A percentile compares a stretch with the other conserved stretches of the same genome.
phyloP scores from a whole-genome alignment of 2,113 vertebrate genomes.

The Addax nasomaculatus region DNA sequence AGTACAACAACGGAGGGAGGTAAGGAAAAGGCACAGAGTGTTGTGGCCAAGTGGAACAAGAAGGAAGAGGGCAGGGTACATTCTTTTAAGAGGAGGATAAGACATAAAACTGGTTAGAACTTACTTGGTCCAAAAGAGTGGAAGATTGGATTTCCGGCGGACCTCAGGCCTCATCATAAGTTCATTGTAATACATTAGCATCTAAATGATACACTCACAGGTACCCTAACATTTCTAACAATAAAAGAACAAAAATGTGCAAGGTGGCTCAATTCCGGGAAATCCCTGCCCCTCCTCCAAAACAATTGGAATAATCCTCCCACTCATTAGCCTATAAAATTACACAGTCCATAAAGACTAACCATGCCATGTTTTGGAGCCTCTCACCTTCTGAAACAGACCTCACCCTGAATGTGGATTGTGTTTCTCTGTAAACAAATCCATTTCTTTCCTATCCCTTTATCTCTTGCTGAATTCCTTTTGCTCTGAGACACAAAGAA shows the following conservation, averaged over 20 bases:
- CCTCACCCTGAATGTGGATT: background rate
- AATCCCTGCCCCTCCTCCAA: background rate
- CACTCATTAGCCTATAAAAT: background rate
- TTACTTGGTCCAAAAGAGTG: background rate
- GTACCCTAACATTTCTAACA: background rate
- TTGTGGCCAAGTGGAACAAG: background rate
- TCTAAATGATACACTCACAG: background rate
- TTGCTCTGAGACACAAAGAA: background rate
- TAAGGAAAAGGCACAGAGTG: background rate
- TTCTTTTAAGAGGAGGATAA: background rate
- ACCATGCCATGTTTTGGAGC: background rate
- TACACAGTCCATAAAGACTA: background rate
- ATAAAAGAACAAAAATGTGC: background rate
- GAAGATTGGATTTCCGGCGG: background rate
- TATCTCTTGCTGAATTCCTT: background rate
- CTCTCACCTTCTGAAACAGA: background rate
- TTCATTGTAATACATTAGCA: background rate
- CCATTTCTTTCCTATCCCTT: background rate
- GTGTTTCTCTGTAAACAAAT: background rate
- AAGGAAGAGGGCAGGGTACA: background rate
- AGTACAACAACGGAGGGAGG: background rate
- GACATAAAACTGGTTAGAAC: background rate
- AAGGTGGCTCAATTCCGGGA: background rate
- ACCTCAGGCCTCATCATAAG: background rate
- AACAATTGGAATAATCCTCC: background rate